Evolutionary conservation across 2,113 vertebrate species (phyloP).

Genomic region (Gracilinanus agilis): DNA sequence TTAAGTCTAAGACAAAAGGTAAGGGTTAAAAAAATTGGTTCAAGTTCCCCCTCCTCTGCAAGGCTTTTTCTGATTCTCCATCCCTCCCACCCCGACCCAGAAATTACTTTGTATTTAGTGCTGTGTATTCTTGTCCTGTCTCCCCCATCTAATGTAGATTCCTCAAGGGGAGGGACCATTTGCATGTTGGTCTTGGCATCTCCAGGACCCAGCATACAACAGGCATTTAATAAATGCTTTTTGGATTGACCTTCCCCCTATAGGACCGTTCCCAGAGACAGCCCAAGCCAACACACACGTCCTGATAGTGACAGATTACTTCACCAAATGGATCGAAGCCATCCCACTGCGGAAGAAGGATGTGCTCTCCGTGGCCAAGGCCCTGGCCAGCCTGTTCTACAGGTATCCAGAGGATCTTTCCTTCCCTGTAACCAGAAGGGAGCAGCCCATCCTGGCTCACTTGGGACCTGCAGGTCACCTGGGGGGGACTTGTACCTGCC

Average conservation of each 20-base stretch:
- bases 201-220: conserved; percentile 12
- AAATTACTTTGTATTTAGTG: no score
- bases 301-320: conserved; percentile 89
- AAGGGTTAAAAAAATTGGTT: no score
- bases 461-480: background rate
- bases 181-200: background rate
- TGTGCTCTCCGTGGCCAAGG: conserved; percentile 87
- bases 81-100: no score
- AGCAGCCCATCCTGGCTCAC: background rate
- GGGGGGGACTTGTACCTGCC: no score
- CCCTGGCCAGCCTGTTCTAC: conserved; percentile 89
- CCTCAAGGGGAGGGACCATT: no score
- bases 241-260: background rate
- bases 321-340: conserved; percentile 94
- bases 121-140: no score
- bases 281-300: conserved; percentile 86
- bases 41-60: no score
- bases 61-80: no score
- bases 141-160: no score
- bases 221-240: background rate
- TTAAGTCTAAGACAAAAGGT: no score
- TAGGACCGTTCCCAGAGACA: conserved; percentile 91
- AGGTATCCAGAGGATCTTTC: conserved; percentile 83
- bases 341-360: conserved; percentile 89
- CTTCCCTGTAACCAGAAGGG: background rate